Percentiles rank a stretch among this genome's conserved stretches.
Evolutionary conservation across 1,140 invertebrate genomes (phyloP).

Genomic region (Parapsyche elsis): DNA sequence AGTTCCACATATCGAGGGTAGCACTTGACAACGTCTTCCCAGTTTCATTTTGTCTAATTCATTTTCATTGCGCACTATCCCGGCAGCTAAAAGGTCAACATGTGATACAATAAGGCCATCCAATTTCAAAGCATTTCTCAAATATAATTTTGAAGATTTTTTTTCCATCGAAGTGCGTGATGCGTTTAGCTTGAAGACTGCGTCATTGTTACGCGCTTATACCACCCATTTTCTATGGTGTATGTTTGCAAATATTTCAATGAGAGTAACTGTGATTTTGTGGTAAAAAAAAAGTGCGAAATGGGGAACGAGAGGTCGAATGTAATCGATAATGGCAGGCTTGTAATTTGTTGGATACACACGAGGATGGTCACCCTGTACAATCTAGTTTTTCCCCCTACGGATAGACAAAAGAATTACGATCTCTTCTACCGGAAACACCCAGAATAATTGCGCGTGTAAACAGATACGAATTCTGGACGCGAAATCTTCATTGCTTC

Average conservation of each 20-base stretch:
- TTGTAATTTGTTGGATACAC: conserved; percentile 2
- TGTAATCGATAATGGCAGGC: too few species aligned
- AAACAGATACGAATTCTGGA: conserved; percentile 39
- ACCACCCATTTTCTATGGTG: too few species aligned
- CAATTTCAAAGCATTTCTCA: too few species aligned
- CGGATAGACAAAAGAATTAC: conserved; percentile 43
- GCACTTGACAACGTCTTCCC: conserved; percentile 33
- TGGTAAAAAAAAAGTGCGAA: too few species aligned
- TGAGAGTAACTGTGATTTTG: too few species aligned
- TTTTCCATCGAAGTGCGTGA: too few species aligned
- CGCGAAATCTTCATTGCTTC: background rate
- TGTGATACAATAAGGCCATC: too few species aligned
- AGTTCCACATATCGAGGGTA: conserved; percentile 37
- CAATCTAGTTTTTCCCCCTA: conserved; percentile 18
- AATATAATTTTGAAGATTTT: too few species aligned
- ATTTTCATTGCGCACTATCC: conserved; percentile 41
- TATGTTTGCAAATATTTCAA: too few species aligned
- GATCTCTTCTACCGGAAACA: conserved; percentile 25
- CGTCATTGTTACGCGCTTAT: too few species aligned
- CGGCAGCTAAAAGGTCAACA: conserved; percentile 23
- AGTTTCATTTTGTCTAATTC: conserved; percentile 42
- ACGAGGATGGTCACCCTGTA: conserved; percentile 32
- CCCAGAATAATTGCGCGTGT: conserved; percentile 39
- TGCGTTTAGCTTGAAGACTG: too few species aligned
- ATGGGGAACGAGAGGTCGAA: too few species aligned